Evolutionary conservation across 2,888 invertebrate genomes (phyloP), one percentile per base, ranked within the genome.

Genomic region (Hyposoter didymator): DNA sequence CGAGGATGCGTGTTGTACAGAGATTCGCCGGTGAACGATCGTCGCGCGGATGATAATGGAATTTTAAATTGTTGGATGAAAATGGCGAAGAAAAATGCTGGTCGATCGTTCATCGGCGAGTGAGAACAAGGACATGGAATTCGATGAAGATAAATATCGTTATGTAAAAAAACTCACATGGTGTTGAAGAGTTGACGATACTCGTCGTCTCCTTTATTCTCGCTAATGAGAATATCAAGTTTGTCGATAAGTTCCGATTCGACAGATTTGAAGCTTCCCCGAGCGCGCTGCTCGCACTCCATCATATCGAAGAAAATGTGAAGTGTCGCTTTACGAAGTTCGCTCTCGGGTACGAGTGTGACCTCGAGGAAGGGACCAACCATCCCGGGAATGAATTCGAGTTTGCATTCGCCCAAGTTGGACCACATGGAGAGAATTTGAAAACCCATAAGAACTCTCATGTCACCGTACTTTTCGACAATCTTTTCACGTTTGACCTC

Each of bases 251-350:
- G 94, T 89, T 99, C 98, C 28, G 98, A 98, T 92, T 99, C 99
- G 1, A 99, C 98, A 91, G 98, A 96, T 83, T 97, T 96, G 89
- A 99, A 99, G 88, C 98, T 97, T 0, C 98, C 98, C 0, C 97
- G 96, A 1, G 96, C 96, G 91, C 95, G 95, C 84, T 97, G 97
- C 92, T 99, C 99, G 90, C 98, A 98, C 88, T 98, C 98, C 97
- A 99, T 99, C 96, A 99, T 97, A 89, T 99, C 98, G 90, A 98
- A 99, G 90, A 99, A 97, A 66, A 99, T 98, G 8, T 98, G 98
- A 14, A 99, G 94, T 0, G 98, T 99, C 0, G 98, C 98, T 89
- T 98, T 97, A 0, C 99, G 95, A 8, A 99, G 94, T 88, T 97
- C 97, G 52, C 96, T 96, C 91, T 98, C 98, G 0, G 97, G 97